Base-by-base conservation (phyloP, 2,113 vertebrate genomes). In the Chionis minor region DNA sequence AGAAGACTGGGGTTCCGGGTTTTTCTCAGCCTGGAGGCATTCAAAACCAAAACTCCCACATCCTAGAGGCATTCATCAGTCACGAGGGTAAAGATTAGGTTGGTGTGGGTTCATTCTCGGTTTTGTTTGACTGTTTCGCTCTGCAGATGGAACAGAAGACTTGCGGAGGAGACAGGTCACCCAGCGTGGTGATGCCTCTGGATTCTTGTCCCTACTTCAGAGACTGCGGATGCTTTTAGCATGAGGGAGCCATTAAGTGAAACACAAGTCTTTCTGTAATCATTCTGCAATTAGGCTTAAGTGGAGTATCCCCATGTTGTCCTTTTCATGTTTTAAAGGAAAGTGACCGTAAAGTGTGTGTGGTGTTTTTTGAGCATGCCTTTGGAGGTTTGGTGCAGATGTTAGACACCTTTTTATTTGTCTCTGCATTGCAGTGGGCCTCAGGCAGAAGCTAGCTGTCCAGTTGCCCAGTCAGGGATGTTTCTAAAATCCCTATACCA, bases 21-120 rank as follows among this genome's bases (percentile, higher is more conserved):
- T 87, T 91, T 89, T 81, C 52, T 72, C 70, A 75, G 91, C 89
- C 91, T 92, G 61, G 73, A 94, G 84, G 28, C 94, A 72, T 55
- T 71, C 14, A 61, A 72, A 89, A 79, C 63, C 89, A 85, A 61
- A 92, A 51, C 6, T 94, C 19, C 44, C 78, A 75, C 62, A 82
- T 94, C 56, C 78, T 85, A 54, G 65, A 69, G 54, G 27, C 26
- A 30, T 72, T 85, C 3, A 3, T 79, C 19, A 75, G 66, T 97
- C 95, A 94, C 3, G 0, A 75, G 91, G 52, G 18, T 87, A 71
- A 59, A 88, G n/a, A 17, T 88, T 59, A 56, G 49, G 16, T 45
- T 92, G n/a, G 24, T 74, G 21, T 62, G 35, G 73, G 7, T 84
- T 94, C 30, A 20, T 84, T 67, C 59, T 63, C 52, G 9, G 42